Percentiles rank a stretch among this genome's conserved stretches.
phyloP scores from a whole-genome alignment of 2,113 vertebrate genomes.

The Rhipidura dahli region DNA sequence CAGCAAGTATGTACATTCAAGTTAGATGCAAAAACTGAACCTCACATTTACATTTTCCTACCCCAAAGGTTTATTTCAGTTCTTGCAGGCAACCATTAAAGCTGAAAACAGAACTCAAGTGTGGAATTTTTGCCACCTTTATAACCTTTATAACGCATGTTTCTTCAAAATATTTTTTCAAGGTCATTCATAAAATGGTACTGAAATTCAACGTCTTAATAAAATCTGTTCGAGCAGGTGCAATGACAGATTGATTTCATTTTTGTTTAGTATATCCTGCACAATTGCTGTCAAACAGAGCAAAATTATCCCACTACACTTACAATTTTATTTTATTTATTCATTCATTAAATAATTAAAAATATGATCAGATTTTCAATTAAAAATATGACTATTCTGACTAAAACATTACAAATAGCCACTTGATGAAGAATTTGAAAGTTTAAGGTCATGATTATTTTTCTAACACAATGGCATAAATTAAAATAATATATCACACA shows the following conservation, averaged over 20 bases:
- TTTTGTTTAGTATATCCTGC: neutral
- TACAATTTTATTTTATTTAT: neutral
- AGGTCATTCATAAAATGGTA: neutral
- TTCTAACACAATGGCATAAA: neutral
- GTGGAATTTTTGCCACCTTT: neutral
- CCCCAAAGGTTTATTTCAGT: neutral
- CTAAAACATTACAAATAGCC: neutral
- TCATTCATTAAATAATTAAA: neutral
- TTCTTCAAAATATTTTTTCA: neutral
- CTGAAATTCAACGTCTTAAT: neutral
- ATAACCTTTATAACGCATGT: neutral
- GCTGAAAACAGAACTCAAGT: neutral
- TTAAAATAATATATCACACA: neutral
- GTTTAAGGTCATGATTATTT: neutral
- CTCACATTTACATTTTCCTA: neutral
- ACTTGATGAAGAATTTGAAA: neutral
- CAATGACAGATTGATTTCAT: neutral
- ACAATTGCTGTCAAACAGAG: neutral
- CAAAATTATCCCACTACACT: neutral
- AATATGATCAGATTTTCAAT: neutral
- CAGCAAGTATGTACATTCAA: neutral
- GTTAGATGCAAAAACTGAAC: neutral
- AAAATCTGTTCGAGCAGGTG: neutral
- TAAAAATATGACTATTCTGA: neutral
- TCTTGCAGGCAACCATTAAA: neutral